Evolutionary conservation across 2,888 invertebrate genomes (phyloP).

Genomic region (Scaptomyza cyrtandrae): DNA sequence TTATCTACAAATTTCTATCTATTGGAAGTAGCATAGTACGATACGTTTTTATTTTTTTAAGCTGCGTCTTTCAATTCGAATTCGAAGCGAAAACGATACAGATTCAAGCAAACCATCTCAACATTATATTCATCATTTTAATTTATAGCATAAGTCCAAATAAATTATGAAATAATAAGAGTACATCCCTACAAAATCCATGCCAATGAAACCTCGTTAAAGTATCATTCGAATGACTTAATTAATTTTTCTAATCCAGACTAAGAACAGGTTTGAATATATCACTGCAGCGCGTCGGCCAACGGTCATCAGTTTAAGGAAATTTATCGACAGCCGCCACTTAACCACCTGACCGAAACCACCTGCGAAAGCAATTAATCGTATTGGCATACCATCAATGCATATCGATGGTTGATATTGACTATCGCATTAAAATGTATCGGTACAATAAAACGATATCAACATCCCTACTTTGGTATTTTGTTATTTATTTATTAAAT

Average conservation of each 20-base stretch:
- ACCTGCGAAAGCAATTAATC: background rate
- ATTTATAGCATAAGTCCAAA: constrained; percentile 69
- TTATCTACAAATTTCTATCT: constrained; percentile 13
- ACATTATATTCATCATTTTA: constrained; percentile 71
- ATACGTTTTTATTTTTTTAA: constrained; percentile 2
- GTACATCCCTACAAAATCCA: constrained; percentile 42
- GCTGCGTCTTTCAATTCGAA: constrained; percentile 18
- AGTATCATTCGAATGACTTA: constrained; percentile 25
- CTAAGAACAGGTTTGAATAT: constrained; percentile 17
- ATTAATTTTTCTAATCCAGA: constrained; percentile 10
- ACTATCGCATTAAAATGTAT: constrained; percentile 20
- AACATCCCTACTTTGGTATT: constrained; percentile 51
- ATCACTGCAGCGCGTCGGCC: background rate
- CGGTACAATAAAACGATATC: constrained; percentile 37
- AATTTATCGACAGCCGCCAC: constrained; percentile 20
- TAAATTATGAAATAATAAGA: constrained; percentile 77
- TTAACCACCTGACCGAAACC: background rate
- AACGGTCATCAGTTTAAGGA: background rate
- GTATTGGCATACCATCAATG: background rate
- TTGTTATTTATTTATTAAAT: constrained; percentile 58
- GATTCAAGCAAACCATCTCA: constrained; percentile 57
- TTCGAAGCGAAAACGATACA: constrained; percentile 25
- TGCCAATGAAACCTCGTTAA: constrained; percentile 47
- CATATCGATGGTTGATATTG: constrained; percentile 10
- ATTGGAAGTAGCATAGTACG: constrained; percentile 19